Base-by-base conservation (phyloP, 2,888 invertebrate species). In the Linnaemya vulpina region DNA sequence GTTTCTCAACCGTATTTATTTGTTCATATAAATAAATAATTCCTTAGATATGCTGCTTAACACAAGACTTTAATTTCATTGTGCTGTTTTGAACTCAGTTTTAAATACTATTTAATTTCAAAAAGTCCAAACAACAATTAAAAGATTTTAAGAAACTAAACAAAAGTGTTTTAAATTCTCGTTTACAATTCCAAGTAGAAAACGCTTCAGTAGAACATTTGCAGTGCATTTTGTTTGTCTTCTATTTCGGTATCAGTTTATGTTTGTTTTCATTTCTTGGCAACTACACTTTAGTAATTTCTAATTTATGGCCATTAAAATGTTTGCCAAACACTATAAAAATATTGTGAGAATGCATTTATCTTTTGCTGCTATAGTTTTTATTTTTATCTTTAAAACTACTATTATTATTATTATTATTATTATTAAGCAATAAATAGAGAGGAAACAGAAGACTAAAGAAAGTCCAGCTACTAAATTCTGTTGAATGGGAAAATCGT, bases 251-350 rank as follows among this genome's bases (percentile, higher is more conserved):
- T 22, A 38, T 11, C 20, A 58, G 22, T 55, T 15, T 15, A 35
- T 51, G 11, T 68, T 53, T 60, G 35, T 40, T 80, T 49, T 80
- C 20, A 55, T 35, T 60, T 83, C 35, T 77, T 83, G 83, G 83
- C 83, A 77, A 49, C 67, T 13, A 60, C 10, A 63, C 40, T 71
- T 15, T 7, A 71, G 71, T 71, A 74, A 77, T 83, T 83, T 83
- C 53, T 78, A 74, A 83, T 78, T 83, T 78, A 83, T 74, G 68
- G 22, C 60, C 68, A 63, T 74, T 75, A 74, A 83, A 83, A 73
- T 63, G 68, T 78, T 74, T 83, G 83, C 83, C 83, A 83, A 83
- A 70, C 63, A 38, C 68, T 63, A 58, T 60, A 60, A 38, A 38
- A 63, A 63, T n/a, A 63, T 63, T 15, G 63, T 22, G 13, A 63